Evolutionary conservation across 2,113 vertebrate species (phyloP), one percentile per base, ranked within the genome.

Genomic region (Myrmecobius fasciatus): DNA sequence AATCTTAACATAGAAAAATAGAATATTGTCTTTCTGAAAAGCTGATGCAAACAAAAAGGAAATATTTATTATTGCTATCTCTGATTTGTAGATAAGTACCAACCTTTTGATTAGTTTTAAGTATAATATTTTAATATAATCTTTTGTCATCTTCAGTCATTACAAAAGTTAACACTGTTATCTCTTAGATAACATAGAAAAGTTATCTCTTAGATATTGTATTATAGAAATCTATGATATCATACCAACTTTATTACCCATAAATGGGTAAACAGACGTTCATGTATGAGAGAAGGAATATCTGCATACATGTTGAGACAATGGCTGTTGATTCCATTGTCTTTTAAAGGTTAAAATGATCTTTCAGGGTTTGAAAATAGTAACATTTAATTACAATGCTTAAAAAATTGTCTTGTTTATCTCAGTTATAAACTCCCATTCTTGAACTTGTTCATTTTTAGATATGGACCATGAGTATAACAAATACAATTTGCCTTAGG

Each of bases 81-180:
- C n/a, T 83, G n/a, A 43, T 83, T 43, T 43, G 7, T 52, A 11
- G 36, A 2, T 91, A 0, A 10, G 7, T 17, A 7, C 46, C 31
- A 10, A 10, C 25, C 31, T 83, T 60, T 90, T 17, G 8, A 1
- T 48, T 0, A 1, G 12, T 24, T 52, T 92, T 91, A 83, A 91
- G 95, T 60, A 90, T 54, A 53, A 49, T 93, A 92, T 51, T 51
- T 51, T 0, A 14, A 1, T 0, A 17, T 88, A 89, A 92, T 92
- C 48, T 95, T 91, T 95, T 96, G 52, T 89, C 96, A 92, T n/a
- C 54, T 48, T 97, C 95, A 93, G 49, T 60, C 60, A 24, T 90
- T 92, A 36, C 43, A 52, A 90, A 89, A 88, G 0, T 14, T 92
- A 46, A 48, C 91, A 52, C 60, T 43, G 88, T n/a, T n/a, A n/a